Evolutionary conservation across 2,113 vertebrate genomes (phyloP).

Genomic region (Neodontobutis hainanensis): DNA sequence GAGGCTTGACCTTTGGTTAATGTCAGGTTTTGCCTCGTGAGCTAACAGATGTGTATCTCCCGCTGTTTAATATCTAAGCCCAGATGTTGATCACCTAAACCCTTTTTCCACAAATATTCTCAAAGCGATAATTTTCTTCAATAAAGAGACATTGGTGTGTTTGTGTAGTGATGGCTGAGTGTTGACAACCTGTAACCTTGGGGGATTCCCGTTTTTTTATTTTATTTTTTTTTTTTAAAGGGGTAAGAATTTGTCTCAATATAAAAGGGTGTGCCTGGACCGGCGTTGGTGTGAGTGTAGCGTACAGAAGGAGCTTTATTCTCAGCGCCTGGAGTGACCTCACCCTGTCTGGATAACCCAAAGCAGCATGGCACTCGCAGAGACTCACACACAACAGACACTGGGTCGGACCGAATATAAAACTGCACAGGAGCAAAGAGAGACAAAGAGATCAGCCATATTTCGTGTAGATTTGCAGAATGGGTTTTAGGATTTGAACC

Average conservation of each 20-base stretch:
- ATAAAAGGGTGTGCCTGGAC: constrained; percentile 62
- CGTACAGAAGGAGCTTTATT: constrained; percentile 68
- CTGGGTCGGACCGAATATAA: constrained; percentile 21
- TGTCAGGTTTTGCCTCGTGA: constrained; percentile 50
- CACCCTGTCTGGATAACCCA: constrained; percentile 69
- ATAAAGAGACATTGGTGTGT: constrained; percentile 52
- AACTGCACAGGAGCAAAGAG: neutral
- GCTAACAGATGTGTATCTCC: constrained; percentile 20
- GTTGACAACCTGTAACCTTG: constrained; percentile 54
- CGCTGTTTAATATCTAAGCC: constrained; percentile 47
- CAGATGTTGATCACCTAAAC: constrained; percentile 52
- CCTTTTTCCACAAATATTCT: neutral
- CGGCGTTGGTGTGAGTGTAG: constrained; percentile 31
- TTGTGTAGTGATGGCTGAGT: constrained; percentile 47
- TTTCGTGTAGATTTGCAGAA: neutral
- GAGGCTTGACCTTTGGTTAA: constrained; percentile 42
- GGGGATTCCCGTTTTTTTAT: constrained; percentile 37
- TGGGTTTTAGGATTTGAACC: neutral
- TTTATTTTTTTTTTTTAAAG: too few relatives aligned
- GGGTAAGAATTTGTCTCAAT: constrained; percentile 57
- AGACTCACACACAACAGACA: constrained; percentile 27
- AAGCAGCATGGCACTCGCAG: constrained; percentile 32
- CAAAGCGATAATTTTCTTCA: constrained; percentile 23
- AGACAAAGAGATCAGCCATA: neutral
- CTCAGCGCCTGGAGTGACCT: constrained; percentile 58